Conservation (phyloP, 2,113 vertebrate genomes). For the Limnothrissa miodon region DNA sequence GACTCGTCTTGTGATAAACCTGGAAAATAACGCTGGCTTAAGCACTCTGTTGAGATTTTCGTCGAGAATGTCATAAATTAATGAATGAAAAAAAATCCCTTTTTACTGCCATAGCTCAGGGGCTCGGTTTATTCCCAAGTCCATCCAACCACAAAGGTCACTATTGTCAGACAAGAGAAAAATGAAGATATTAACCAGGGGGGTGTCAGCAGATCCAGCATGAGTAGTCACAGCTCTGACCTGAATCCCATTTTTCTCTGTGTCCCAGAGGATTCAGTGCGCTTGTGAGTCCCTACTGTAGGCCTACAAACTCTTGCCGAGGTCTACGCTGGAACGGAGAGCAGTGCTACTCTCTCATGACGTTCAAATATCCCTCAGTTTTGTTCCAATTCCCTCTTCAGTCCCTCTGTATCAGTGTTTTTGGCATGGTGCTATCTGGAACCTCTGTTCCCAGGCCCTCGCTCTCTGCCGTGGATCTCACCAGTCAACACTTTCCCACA, state of each 20-base stretch:
- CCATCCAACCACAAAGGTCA: not conserved
- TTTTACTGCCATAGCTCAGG: not conserved
- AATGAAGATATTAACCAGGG: not conserved
- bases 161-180: not conserved
- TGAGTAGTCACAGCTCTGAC: not conserved
- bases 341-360: not conserved
- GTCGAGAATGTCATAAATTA: not conserved
- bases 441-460: conserved; percentile 40
- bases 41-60: not conserved
- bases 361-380: not conserved
- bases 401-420: not conserved
- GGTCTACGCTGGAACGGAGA: not conserved
- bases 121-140: not conserved
- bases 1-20: conserved; percentile 13
- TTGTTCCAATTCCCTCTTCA: conserved; percentile 5
- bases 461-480: not conserved
- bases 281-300: not conserved
- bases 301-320: not conserved
- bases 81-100: not conserved
- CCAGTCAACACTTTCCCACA: conserved; percentile 9
- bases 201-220: not conserved
- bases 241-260: not conserved
- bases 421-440: conserved; percentile 21
- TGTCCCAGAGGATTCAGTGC: not conserved
- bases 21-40: conserved; percentile 22